A percentile compares a stretch with the other conserved stretches of the same genome.
These are phyloP conservation scores for Diarsia mendica DNA, from an alignment of 2,888 invertebrate species.

Conservation along the genomic window DNA sequence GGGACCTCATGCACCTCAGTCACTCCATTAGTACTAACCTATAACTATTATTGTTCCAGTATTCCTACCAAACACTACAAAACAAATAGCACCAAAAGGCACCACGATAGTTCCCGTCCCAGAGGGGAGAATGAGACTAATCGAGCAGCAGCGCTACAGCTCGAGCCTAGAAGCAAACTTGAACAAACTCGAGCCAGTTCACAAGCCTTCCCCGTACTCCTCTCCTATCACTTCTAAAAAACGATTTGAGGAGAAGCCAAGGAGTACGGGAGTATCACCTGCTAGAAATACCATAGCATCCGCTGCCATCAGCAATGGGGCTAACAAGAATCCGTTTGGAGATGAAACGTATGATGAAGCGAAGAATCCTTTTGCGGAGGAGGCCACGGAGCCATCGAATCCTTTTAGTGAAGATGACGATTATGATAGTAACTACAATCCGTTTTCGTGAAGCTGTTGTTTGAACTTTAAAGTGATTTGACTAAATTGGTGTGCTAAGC, in stretches of 20 bases:
- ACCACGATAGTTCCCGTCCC: constrained; percentile 87
- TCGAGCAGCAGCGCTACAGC: constrained; percentile 90
- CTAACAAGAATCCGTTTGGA: constrained; percentile 82
- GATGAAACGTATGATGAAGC: constrained; percentile 90
- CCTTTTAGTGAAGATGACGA: constrained; percentile 90
- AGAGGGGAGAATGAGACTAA: constrained; percentile 90
- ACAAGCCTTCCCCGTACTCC: constrained; percentile 68
- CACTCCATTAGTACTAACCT: not conserved
- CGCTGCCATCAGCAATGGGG: constrained; percentile 55
- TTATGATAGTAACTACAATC: constrained; percentile 94
- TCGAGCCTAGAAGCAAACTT: constrained; percentile 92
- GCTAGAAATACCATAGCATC: constrained; percentile 71
- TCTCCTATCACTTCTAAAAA: constrained; percentile 70
- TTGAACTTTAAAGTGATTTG: constrained; percentile 1
- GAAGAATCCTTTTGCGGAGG: constrained; percentile 92
- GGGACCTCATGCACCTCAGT: too few species aligned
- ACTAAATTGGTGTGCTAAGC: not conserved
- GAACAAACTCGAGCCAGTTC: constrained; percentile 78
- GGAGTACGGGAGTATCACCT: constrained; percentile 68
- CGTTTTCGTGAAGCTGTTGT: constrained; percentile 89
- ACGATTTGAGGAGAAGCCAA: constrained; percentile 61
- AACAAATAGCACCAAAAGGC: constrained; percentile 80
- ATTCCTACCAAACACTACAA: constrained; percentile 77
- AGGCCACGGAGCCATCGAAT: constrained; percentile 87
- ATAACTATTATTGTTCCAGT: constrained; percentile 74